A percentile compares a stretch with the other conserved stretches of the same genome.
phyloP scores from a whole-genome alignment of 2,888 invertebrate species.

The Apodemia duryi region DNA sequence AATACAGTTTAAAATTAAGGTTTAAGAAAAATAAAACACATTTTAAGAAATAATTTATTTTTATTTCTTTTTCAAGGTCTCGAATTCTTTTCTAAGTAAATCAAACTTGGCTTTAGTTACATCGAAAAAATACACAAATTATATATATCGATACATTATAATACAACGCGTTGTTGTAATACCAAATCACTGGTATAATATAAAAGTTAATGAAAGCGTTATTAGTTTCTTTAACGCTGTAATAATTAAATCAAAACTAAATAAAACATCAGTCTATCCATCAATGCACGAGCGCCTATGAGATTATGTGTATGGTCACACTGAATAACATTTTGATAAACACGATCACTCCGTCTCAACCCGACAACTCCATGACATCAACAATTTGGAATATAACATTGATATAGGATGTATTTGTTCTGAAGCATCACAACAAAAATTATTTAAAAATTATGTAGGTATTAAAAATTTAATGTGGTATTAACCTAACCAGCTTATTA shows the following conservation, averaged over 20 bases:
- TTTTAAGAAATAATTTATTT: conserved; percentile 75
- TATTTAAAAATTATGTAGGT: too few relatives aligned
- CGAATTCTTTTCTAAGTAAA: conserved; percentile 76
- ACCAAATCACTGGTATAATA: conserved; percentile 53
- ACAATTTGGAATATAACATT: too few relatives aligned
- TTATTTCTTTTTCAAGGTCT: conserved; percentile 76
- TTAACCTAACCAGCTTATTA: too few relatives aligned
- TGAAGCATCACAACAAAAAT: too few relatives aligned
- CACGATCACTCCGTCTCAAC: too few relatives aligned
- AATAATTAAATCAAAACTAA: conserved; percentile 26
- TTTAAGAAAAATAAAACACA: conserved; percentile 58
- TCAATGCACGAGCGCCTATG: conserved; percentile 49
- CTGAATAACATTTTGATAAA: background rate
- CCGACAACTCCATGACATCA: too few relatives aligned
- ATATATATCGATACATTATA: conserved; percentile 65
- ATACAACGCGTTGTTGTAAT: conserved; percentile 45
- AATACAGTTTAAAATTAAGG: conserved; percentile 25
- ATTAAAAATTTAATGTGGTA: too few relatives aligned
- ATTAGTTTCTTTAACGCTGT: conserved; percentile 29
- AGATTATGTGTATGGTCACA: conserved; percentile 45
- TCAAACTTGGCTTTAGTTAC: conserved; percentile 77
- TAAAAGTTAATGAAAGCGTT: conserved; percentile 50
- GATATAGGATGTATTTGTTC: too few relatives aligned
- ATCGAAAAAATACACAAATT: conserved; percentile 77
- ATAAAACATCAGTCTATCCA: conserved; percentile 57